A percentile compares a stretch with the other conserved stretches of the same genome.
Evolutionary conservation across 2,888 invertebrate species (phyloP).

Genomic region (Drosophila yooni): DNA sequence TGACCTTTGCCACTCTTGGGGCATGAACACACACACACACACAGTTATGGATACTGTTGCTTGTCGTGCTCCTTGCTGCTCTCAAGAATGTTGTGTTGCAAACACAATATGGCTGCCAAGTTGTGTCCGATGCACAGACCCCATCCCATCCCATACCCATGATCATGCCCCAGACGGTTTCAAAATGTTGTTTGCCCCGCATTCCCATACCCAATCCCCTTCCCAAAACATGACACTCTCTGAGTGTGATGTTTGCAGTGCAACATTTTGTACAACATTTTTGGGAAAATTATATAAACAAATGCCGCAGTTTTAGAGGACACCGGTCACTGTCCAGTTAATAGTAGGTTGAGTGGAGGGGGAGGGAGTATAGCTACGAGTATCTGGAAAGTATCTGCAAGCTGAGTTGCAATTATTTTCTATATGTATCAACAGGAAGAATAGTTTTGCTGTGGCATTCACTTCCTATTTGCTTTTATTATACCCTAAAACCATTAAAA

Average conservation of each 20-base stretch:
- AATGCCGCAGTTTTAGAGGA: constrained; percentile 50
- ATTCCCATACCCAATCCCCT: background rate
- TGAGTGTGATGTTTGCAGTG: constrained; percentile 41
- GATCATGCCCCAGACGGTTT: constrained; percentile 12
- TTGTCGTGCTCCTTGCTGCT: constrained; percentile 30
- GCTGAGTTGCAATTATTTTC: background rate
- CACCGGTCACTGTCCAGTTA: constrained; percentile 25
- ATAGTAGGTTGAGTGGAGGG: constrained; percentile 1
- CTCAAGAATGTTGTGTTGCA: constrained; percentile 44
- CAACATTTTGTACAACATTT: constrained; percentile 72
- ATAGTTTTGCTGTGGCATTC: constrained; percentile 11
- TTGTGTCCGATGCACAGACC: constrained; percentile 24
- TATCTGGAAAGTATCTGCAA: constrained; percentile 12
- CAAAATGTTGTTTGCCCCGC: constrained; percentile 38
- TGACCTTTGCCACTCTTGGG: constrained; percentile 66
- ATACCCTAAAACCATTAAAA: background rate
- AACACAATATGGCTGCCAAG: constrained; percentile 56
- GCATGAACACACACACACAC: constrained; percentile 24
- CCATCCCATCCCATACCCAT: background rate
- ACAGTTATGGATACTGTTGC: constrained; percentile 51
- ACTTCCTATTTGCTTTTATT: constrained; percentile 4
- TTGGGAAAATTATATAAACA: constrained; percentile 73
- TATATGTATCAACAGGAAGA: background rate
- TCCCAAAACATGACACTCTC: constrained; percentile 55
- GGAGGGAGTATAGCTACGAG: background rate